Evolutionary conservation across 2,113 vertebrate genomes (phyloP), one percentile per base, ranked within the genome.

Genomic region (Hypocryptadius cinnamomeus): DNA sequence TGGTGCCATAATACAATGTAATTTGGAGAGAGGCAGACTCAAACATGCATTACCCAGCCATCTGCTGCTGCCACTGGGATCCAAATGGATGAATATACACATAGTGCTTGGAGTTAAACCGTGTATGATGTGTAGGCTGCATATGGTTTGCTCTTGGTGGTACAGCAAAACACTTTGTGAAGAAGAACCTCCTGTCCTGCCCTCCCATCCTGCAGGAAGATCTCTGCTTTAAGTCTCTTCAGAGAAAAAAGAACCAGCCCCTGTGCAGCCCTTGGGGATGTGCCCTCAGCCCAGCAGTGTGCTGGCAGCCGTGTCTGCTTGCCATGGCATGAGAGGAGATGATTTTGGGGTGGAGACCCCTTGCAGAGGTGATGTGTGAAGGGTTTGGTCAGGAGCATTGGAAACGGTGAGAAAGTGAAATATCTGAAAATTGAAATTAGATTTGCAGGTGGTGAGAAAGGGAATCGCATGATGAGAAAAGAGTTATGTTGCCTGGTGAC

Each of bases 401-500:
- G 53, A 69, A 48, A 31, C 0, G 0, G 19, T 57, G 45, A 72
- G 57, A 53, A 51, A 18, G 13, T 61, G 47, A 85, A 73, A 64
- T 39, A 54, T 3, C 61, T 60, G 30, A 71, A 73, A 70, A 60
- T 42, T 66, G 23, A 73, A 89, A 57, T 87, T 6, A 56, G 40
- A 25, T n/a, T 70, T 64, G 28, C 8, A 60, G 76, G 25, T 44
- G 63, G 10, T 3, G 3, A 28, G 18, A 56, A 53, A 25, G 28
- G 45, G 40, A 71, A 10, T 64, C 0, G 2, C 24, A 45, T 64
- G 5, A 60, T 25, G 45, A 69, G 33, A 57, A 53, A 27, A 64
- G 13, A 1, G 0, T n/a, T 57, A 15, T 0, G 0, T 21, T 54
- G 11, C 42, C 21, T 14, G 6, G 31, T 57, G 64, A 37, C 2